These are phyloP conservation scores for Hyla sarda DNA, from an alignment of 2,113 vertebrate genomes.

Conservation along the genomic window DNA sequence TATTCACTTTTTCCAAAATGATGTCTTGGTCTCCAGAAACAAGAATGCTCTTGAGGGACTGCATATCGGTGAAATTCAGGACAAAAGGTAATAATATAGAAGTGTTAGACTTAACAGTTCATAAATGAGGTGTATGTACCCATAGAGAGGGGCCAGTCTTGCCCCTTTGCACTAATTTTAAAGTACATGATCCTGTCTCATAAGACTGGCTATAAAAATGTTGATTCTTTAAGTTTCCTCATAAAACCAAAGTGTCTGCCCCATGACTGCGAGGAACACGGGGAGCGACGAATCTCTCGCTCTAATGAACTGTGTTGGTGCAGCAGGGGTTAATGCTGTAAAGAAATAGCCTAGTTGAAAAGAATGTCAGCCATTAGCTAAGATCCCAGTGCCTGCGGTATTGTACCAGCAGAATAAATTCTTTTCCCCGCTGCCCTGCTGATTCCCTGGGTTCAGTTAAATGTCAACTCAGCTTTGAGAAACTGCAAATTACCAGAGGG, in stretches of 20 bases:
- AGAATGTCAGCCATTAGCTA: constrained; percentile 68
- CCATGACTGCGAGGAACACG: constrained; percentile 36
- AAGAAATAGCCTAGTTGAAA: constrained; percentile 60
- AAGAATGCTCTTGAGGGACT: too few species aligned
- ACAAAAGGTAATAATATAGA: too few species aligned
- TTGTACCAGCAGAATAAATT: constrained; percentile 62
- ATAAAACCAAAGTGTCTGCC: background rate
- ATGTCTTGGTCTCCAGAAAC: too few species aligned
- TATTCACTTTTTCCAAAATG: too few species aligned
- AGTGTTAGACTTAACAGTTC: background rate
- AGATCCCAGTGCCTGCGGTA: constrained; percentile 52
- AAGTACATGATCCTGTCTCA: background rate
- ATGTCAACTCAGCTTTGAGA: constrained; percentile 67
- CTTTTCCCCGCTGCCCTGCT: constrained; percentile 65
- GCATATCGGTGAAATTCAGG: too few species aligned
- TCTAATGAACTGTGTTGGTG: constrained; percentile 43
- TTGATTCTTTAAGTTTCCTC: constrained; percentile 9
- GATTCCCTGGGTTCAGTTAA: constrained; percentile 67
- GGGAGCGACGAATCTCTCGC: constrained; percentile 48
- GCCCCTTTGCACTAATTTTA: background rate
- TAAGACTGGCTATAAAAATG: background rate
- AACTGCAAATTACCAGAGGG: constrained; percentile 66
- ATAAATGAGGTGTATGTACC: background rate
- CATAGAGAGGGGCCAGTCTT: background rate
- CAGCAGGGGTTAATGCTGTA: constrained; percentile 54